Evolutionary conservation across 2,888 invertebrate species (phyloP).

Genomic region (Napeogenes inachia): DNA sequence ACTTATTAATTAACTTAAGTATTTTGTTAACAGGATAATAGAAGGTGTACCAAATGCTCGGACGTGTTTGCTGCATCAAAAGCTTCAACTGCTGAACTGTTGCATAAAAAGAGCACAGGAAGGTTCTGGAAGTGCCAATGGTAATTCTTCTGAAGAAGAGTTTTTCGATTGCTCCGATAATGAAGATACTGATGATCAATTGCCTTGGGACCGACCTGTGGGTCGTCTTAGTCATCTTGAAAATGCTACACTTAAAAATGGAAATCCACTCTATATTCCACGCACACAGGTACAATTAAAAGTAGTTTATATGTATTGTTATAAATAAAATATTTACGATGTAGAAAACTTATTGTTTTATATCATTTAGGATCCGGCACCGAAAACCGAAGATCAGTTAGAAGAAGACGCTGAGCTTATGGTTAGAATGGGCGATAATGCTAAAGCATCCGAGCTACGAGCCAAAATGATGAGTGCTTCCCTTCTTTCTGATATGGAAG

Average conservation of each 20-base stretch:
- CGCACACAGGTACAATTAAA: conserved; percentile 57
- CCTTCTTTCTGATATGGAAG: conserved; percentile 97
- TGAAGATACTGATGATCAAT: conserved; percentile 71
- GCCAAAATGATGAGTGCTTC: conserved; percentile 97
- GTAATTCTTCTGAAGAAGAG: conserved; percentile 79
- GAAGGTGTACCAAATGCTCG: conserved; percentile 90
- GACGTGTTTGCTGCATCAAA: conserved; percentile 95
- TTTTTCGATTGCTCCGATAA: conserved; percentile 88
- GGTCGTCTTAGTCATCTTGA: conserved; percentile 60
- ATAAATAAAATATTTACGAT: neutral
- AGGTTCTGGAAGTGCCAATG: conserved; percentile 64
- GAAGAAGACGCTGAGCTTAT: conserved; percentile 95
- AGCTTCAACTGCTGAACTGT: conserved; percentile 91
- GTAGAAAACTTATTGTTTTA: neutral
- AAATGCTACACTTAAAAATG: conserved; percentile 60
- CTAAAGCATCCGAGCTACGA: conserved; percentile 88
- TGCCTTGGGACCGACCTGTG: conserved; percentile 59
- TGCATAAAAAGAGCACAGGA: conserved; percentile 81
- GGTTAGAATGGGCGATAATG: conserved; percentile 90
- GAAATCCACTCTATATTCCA: conserved; percentile 63
- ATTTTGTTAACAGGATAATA: conserved; percentile 81
- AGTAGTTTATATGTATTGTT: conserved; percentile 6
- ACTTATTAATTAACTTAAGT: conserved; percentile 1
- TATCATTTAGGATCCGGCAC: conserved; percentile 87
- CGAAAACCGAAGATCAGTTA: conserved; percentile 97